Evolutionary conservation across 2,113 vertebrate species (phyloP), one percentile per base, ranked within the genome.

Genomic region (Myotis yumanensis): DNA sequence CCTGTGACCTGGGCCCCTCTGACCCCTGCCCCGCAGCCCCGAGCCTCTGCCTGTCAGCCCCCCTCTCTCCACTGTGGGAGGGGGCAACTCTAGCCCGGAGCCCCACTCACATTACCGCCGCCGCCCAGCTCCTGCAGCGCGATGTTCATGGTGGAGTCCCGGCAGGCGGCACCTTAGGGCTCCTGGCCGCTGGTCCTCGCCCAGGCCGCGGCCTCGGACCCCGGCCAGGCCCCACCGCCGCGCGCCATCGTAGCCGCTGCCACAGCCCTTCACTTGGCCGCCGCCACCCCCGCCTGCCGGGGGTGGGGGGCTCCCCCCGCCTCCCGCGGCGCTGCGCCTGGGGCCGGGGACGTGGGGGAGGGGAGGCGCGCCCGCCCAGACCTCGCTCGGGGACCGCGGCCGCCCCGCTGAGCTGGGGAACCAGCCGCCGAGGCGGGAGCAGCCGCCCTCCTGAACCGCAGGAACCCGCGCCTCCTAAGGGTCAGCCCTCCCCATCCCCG

Each of bases 61-160:
- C 43, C 16, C 35, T 51, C 52, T 25, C 3, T 3, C 57, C 57
- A 9, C 23, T 54, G 52, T 59, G 68, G n/a, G 16, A 9, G 7
- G 16, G 2, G 5, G 5, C 28, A 20, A 35, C 52, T 51, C 72
- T 35, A 62, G 51, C 75, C 89, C n/a, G 0, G 37, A 64, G 43
- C 51, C 48, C 46, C 83, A 86, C 96, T 90, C 97, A 98, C 97
- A 40, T 86, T 81, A 89, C 97, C 92, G 96, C 96, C 96, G 94
- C 96, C 94, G 93, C 98, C 97, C 94, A 98, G 97, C 79, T 98
- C 98, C 95, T 98, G 98, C 85, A 98, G 97, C 84, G 98, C 98
- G 69, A 98, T 97, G 96, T 96, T 98, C 98, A 98, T 98, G 96
- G 93, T 98, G 97, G 89, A 96, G 89, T 89, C 48, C 48, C 89